Evolutionary conservation across 53 echinoderm and acorn worm species (phyloP), one percentile per base, ranked within the genome.

Genomic region (Arbacia lixula): DNA sequence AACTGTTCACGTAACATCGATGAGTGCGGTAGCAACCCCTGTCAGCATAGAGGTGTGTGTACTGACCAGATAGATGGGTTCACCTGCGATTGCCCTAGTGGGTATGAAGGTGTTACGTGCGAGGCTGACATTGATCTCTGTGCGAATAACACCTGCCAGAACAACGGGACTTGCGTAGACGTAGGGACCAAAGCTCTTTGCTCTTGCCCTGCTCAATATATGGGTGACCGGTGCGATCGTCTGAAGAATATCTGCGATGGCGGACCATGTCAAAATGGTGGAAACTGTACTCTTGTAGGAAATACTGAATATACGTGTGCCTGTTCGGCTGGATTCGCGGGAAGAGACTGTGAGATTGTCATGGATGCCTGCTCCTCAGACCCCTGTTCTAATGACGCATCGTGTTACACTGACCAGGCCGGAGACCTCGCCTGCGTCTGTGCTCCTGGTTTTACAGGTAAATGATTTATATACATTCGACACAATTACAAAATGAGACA

Each of bases 291-390:
- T 25, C 27, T 27, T 26, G 25, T 61, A 11, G 73, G 56, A 14
- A 87, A 85, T 12, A 77, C 85, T 16, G 87, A 90, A 24, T 91
- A 76, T 53, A 79, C 38, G 30, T 95, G 95, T 39, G 49, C 53
- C 17, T 95, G 95, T 40, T 38, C 61, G 12, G 30, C 64, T 6
- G 90, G 95, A 21, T 76, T 76, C 68, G 61, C 36, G 17, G 92
- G 92, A 25, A 36, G 39, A 40, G 53, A 53, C 37, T 92, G 92
- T 72, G 86, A 89, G 69, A 71, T 86, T 26, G 53, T 81, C 65
- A 43, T 86, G 31, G 89, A 89, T 72, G 68, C 60, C 17, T 92
- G 92, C 36, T 28, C 12, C 2, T 83, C 87, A 12, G 74, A 38
- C 9, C 87, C 91, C 12, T 91, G 91, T 63, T 63, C 63, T 4